phyloP scores from a whole-genome alignment of 2,113 vertebrate genomes.

The Cygnus buccinator region DNA sequence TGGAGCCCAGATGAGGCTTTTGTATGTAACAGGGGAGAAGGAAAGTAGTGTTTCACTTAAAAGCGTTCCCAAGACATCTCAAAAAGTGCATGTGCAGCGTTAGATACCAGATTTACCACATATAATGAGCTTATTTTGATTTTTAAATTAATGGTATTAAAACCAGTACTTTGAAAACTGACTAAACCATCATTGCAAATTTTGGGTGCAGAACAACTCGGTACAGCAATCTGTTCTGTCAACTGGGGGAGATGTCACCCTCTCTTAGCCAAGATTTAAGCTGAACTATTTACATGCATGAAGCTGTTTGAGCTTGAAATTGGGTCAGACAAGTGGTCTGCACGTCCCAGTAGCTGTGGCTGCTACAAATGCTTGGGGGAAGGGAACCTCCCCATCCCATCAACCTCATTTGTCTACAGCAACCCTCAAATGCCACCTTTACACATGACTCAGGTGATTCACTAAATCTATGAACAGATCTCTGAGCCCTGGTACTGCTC shows the following conservation, averaged over 20 bases:
- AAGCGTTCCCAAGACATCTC: not conserved
- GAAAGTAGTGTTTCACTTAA: not conserved
- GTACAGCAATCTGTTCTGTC: not conserved
- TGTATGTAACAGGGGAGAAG: not conserved
- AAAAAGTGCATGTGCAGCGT: rapidly evolving
- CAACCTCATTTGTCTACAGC: rapidly evolving
- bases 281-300: not conserved
- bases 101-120: not conserved
- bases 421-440: not conserved
- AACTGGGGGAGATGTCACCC: rapidly evolving
- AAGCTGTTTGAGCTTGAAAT: not conserved
- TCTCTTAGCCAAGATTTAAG: not conserved
- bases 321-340: not conserved
- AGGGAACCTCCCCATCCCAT: not conserved
- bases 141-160: not conserved
- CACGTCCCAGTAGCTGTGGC: not conserved
- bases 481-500: not conserved
- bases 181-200: not conserved
- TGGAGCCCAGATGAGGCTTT: not conserved
- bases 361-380: not conserved
- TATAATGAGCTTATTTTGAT: not conserved
- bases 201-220: not conserved
- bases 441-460: not conserved
- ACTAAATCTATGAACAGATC: not conserved
- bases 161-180: not conserved